Conservation (phyloP, 2,888 invertebrate species). For the Piscicola geometra region DNA sequence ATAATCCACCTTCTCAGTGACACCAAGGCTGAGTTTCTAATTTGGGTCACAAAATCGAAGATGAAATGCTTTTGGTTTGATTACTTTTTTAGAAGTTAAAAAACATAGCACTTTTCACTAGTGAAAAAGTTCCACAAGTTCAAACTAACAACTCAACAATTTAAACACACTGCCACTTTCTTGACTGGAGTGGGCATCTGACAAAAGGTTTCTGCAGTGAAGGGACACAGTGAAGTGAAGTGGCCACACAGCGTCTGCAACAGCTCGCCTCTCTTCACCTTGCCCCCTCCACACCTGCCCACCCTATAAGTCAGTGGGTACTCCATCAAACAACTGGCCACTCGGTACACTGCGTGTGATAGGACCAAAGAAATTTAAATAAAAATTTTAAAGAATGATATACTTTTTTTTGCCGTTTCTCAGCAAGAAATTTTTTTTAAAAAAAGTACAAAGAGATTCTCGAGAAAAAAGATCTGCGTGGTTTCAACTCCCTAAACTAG, state of each 20-base stretch:
- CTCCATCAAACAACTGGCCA: constrained; percentile 33
- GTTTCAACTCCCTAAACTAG: not conserved
- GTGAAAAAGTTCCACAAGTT: too few relatives aligned
- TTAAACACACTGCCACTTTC: too few relatives aligned
- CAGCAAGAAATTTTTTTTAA: not conserved
- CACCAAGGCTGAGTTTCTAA: too few relatives aligned
- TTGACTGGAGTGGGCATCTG: not conserved
- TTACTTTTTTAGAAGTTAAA: too few relatives aligned
- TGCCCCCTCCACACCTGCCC: not conserved
- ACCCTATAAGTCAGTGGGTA: constrained; percentile 32
- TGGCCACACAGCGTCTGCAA: not conserved
- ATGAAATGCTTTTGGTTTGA: too few relatives aligned
- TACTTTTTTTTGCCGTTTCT: too few relatives aligned
- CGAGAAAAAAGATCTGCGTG: not conserved
- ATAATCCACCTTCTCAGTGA: too few relatives aligned
- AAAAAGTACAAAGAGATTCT: not conserved
- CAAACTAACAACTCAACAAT: too few relatives aligned
- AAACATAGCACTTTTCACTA: too few relatives aligned
- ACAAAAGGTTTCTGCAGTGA: constrained; percentile 11
- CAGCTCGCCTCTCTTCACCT: constrained; percentile 8
- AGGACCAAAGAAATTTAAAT: too few relatives aligned
- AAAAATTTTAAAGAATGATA: too few relatives aligned
- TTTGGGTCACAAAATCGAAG: too few relatives aligned
- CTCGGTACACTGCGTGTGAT: constrained; percentile 24
- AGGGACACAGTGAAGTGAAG: constrained; percentile 20